These are phyloP conservation scores for Tuberolachnus salignus DNA, from an alignment of 2,888 invertebrate species.

Conservation along the genomic window DNA sequence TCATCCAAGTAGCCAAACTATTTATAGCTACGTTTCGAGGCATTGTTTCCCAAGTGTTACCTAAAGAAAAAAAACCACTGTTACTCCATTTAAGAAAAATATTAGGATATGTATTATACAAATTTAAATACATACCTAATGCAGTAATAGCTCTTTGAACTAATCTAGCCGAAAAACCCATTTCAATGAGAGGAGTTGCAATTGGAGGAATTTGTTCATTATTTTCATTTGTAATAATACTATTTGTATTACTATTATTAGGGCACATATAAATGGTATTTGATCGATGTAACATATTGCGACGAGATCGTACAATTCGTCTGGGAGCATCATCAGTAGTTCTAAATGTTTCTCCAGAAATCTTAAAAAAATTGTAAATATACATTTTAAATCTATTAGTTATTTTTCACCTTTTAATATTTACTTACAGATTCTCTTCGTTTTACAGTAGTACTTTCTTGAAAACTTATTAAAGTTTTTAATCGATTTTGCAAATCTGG, in stretches of 20 bases:
- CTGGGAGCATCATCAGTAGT: slow-evolving; percentile 22
- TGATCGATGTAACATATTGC: slow-evolving; percentile 53
- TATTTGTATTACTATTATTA: slow-evolving; percentile 10
- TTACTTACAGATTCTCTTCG: slow-evolving; percentile 52
- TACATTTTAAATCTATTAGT: background rate
- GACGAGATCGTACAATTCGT: slow-evolving; percentile 40
- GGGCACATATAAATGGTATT: slow-evolving; percentile 46
- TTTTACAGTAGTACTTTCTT: slow-evolving; percentile 48
- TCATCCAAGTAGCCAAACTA: slow-evolving; percentile 70
- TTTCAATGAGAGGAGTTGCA: slow-evolving; percentile 68
- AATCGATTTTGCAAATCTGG: slow-evolving; percentile 53
- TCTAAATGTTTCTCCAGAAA: slow-evolving; percentile 47
- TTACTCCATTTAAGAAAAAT: background rate
- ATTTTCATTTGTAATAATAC: slow-evolving; percentile 17
- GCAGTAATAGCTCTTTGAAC: slow-evolving; percentile 67
- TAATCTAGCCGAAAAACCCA: slow-evolving; percentile 69
- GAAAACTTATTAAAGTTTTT: slow-evolving; percentile 52
- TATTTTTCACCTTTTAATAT: background rate
- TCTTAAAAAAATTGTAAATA: slow-evolving; percentile 5
- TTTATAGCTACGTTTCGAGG: slow-evolving; percentile 64
- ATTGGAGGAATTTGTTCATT: slow-evolving; percentile 63
- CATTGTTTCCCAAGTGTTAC: slow-evolving; percentile 50
- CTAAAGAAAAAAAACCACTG: slow-evolving; percentile 10
- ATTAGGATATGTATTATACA: background rate
- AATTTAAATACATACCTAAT: slow-evolving; percentile 62